Conservation (phyloP, 2,797 vertebrate species). For the Tiaroga cobitis region DNA sequence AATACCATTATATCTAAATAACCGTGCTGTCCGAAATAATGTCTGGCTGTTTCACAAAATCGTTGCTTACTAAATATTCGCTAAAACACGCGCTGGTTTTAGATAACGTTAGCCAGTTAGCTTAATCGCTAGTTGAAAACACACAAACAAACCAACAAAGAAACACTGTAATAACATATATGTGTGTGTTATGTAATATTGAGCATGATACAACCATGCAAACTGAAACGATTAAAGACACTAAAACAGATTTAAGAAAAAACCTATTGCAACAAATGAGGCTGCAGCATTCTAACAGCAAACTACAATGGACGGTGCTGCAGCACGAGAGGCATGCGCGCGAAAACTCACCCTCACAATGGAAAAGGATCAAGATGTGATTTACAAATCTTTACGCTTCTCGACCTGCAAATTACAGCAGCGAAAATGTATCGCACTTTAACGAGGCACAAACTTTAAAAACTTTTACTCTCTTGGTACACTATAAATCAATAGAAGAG, state of each 20-base stretch:
- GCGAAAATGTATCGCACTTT: not conserved
- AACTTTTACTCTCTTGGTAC: slow-evolving; percentile 2
- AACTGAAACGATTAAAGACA: not conserved
- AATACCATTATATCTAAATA: not conserved
- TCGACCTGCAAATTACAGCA: not conserved
- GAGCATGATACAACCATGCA: not conserved
- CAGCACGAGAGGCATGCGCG: slow-evolving; percentile 47
- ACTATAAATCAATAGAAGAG: slow-evolving; percentile 6
- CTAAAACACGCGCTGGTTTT: not conserved
- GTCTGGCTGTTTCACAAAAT: too few relatives aligned
- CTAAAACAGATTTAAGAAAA: not conserved
- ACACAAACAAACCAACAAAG: not conserved
- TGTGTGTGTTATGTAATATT: not conserved
- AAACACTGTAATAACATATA: not conserved
- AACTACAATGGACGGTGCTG: slow-evolving; percentile 22
- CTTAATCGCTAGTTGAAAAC: slow-evolving; percentile 8
- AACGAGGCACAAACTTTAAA: not conserved
- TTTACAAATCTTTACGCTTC: not conserved
- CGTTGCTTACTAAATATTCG: not conserved
- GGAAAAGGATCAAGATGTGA: not conserved
- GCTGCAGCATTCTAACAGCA: not conserved
- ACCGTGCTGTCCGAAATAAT: rapidly evolving
- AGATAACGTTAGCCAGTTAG: not conserved
- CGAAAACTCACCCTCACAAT: slow-evolving; percentile 52
- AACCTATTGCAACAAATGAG: not conserved